Conservation (phyloP, 2,113 vertebrate genomes). For the Scophthalmus maximus region DNA sequence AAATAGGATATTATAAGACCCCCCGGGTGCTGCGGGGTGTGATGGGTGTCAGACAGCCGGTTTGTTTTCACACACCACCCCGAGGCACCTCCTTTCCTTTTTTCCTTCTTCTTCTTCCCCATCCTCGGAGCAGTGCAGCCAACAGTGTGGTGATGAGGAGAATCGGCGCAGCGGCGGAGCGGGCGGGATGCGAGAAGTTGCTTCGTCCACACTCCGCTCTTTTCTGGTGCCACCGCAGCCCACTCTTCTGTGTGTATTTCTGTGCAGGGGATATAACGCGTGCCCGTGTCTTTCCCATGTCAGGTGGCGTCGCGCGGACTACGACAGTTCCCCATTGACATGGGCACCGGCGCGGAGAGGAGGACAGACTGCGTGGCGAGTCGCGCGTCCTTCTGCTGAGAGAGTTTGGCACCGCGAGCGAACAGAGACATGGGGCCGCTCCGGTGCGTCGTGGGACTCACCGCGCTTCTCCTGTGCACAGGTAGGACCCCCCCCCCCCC, state of each 20-base stretch:
- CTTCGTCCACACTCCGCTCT: background rate
- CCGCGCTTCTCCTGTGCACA: slow-evolving; percentile 76
- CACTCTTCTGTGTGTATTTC: background rate
- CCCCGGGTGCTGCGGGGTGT: too few species aligned
- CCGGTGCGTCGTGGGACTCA: slow-evolving; percentile 63
- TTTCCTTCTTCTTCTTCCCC: too few species aligned
- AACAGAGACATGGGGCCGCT: slow-evolving; percentile 68
- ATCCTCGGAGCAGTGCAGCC: background rate
- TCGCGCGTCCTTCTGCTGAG: slow-evolving; percentile 54
- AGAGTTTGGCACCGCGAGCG: slow-evolving; percentile 40
- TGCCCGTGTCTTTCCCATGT: slow-evolving; percentile 17
- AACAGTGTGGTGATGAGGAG: background rate
- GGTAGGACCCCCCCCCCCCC: slow-evolving; percentile 66
- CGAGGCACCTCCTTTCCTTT: slow-evolving; percentile 35
- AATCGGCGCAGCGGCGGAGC: background rate
- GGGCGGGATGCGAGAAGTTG: slow-evolving; percentile 3
- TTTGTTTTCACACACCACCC: slow-evolving; percentile 13
- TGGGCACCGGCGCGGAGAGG: slow-evolving; percentile 61
- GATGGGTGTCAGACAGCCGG: too few species aligned
- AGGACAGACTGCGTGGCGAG: slow-evolving; percentile 60
- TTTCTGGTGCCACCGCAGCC: background rate
- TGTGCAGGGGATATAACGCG: background rate
- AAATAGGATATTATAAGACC: too few species aligned
- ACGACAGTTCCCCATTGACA: slow-evolving; percentile 44
- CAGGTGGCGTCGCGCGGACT: slow-evolving; percentile 60